A percentile compares a stretch with the other conserved stretches of the same genome.
Evolutionary conservation across 2,113 vertebrate species (phyloP).

Genomic region (Seriola rivoliana): DNA sequence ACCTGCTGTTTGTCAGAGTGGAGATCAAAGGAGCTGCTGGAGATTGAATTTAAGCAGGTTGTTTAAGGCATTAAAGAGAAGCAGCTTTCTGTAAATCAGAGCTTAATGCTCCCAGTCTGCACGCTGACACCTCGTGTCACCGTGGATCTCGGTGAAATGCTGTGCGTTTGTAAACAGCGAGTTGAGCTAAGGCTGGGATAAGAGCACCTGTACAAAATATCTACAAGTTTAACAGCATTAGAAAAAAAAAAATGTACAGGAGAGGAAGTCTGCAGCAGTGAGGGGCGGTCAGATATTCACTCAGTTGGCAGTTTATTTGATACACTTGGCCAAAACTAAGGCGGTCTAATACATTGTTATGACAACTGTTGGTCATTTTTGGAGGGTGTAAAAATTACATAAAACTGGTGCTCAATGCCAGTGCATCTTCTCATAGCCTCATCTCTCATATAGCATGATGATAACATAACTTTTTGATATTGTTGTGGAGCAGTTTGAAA

Average conservation of each 20-base stretch:
- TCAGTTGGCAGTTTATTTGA: too few species aligned
- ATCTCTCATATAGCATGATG: background rate
- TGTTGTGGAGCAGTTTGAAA: constrained; percentile 9
- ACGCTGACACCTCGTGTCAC: constrained; percentile 55
- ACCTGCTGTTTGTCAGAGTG: constrained; percentile 49
- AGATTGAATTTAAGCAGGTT: constrained; percentile 50
- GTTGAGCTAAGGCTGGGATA: constrained; percentile 28
- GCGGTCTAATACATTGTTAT: too few species aligned
- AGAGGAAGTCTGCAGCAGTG: background rate
- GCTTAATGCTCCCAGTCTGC: constrained; percentile 38
- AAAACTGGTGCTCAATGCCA: background rate
- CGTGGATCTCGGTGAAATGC: constrained; percentile 41
- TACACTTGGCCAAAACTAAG: too few species aligned
- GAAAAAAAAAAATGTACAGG: background rate
- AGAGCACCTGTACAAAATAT: constrained; percentile 11
- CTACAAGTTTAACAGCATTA: constrained; percentile 1
- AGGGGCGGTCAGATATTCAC: background rate
- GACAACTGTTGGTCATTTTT: too few species aligned
- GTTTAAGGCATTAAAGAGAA: constrained; percentile 58
- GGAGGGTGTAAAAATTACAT: background rate
- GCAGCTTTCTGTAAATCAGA: constrained; percentile 31
- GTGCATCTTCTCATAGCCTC: background rate
- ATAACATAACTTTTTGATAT: constrained; percentile 25
- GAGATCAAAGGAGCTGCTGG: constrained; percentile 46
- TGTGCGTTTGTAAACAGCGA: constrained; percentile 51